phyloP scores from a whole-genome alignment of 1,140 invertebrate species.

The Drosophila lacteicornis region DNA sequence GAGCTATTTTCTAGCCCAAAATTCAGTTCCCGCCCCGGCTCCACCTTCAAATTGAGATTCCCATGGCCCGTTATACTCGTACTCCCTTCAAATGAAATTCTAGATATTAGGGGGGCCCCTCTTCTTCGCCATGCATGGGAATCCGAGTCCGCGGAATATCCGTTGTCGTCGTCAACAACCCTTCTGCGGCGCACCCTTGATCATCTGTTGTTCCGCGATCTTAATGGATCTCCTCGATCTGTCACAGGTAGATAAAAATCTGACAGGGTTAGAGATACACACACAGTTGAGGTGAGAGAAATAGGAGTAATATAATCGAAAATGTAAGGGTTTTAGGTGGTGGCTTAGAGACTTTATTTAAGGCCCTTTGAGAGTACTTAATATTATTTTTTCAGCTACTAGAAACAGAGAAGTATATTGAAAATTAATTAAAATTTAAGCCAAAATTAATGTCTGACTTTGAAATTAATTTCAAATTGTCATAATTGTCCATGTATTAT shows the following conservation, averaged over 20 bases:
- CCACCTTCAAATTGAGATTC: slow-evolving; percentile 18
- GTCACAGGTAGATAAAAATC: slow-evolving; percentile 35
- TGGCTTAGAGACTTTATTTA: too few species aligned
- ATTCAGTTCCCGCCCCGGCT: slow-evolving; percentile 8
- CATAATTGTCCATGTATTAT: background rate
- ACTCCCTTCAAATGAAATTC: slow-evolving; percentile 1
- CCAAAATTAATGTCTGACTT: background rate
- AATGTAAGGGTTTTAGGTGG: too few species aligned
- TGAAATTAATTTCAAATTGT: too few species aligned
- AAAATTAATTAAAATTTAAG: background rate
- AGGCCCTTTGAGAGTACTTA: too few species aligned
- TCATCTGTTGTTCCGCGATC: slow-evolving; percentile 17
- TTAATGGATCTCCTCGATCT: background rate
- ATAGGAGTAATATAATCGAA: too few species aligned
- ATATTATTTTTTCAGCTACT: too few species aligned
- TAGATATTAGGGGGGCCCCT: slow-evolving; percentile 1
- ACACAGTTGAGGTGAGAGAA: background rate
- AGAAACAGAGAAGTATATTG: background rate
- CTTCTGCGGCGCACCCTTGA: slow-evolving; percentile 43
- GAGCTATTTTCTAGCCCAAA: slow-evolving; percentile 39
- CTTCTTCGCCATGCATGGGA: slow-evolving; percentile 2
- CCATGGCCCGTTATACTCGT: slow-evolving; percentile 18
- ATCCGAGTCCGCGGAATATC: slow-evolving; percentile 6
- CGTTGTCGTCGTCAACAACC: slow-evolving; percentile 18
- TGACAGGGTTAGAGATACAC: slow-evolving; percentile 2